Evolutionary conservation across 1,140 invertebrate species (phyloP), one percentile per base, ranked within the genome.

Genomic region (Elysia chlorotica): DNA sequence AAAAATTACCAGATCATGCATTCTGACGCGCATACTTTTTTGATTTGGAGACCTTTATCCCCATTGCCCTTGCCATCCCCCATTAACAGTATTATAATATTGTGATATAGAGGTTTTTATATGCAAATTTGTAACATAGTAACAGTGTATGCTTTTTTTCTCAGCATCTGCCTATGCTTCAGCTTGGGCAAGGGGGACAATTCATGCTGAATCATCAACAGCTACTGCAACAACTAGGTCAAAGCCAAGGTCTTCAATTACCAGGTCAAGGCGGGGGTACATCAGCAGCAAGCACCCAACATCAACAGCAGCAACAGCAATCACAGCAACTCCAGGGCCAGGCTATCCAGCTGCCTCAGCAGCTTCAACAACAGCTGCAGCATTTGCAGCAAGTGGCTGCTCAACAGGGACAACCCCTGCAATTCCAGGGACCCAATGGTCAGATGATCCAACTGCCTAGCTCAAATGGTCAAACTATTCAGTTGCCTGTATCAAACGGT

Each of bases 141-240:
- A n/a, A n/a, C n/a, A n/a, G n/a, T n/a, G n/a, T 63, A 33, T 66
- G 3, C 28, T 68, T 68, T 3, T 28, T 30, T 48, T 31, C 23
- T 28, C 67, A 59, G 56, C 69, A 71, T 36, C 38, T 71, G n/a
- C 69, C 69, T 1, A 23, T 71, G 25, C 28, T 71, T 5, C 69
- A 71, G 33, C 28, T 71, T 21, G 59, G 59, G 17, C 69, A 71
- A 38, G 54, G 48, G 30, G 67, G 69, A 19, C 69, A 71, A 30
- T 71, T 71, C 37, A 6, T 71, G 5, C 36, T 71, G 30, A 71
- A 71, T 28, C 69, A 71, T 28, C 35, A 71, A 23, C 69, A 71
- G 30, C 38, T 71, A 4, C 31, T 71, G 10, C 69, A 71, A 25
- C 69, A 71, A 33, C 37, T 71, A 31, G 54, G 69, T 38, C 69